Percentiles rank a stretch among this genome's conserved stretches.
These are phyloP conservation scores for Drosophila fungiperda DNA, from an alignment of 2,888 invertebrate species.

Conservation along the genomic window DNA sequence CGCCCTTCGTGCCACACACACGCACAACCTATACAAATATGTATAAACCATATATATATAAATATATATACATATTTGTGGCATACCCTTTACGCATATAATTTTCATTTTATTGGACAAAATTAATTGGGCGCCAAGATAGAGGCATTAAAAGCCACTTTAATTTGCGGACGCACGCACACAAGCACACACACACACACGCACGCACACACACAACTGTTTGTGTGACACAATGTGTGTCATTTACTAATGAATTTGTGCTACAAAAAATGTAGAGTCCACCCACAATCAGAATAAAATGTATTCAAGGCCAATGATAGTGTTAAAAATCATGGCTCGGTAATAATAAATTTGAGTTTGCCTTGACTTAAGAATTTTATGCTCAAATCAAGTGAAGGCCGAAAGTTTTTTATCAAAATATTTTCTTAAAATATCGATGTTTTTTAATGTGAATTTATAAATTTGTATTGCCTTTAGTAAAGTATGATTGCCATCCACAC, in stretches of 20 bases:
- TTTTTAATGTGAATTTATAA: neutral
- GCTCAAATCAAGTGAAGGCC: neutral
- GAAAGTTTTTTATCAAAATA: no score
- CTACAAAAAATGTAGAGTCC: slow-evolving; percentile 38
- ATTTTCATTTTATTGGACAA: slow-evolving; percentile 77
- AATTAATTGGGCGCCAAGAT: slow-evolving; percentile 79
- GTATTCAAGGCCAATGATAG: neutral
- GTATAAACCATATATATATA: neutral
- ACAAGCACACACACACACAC: slow-evolving; percentile 37
- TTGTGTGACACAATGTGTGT: slow-evolving; percentile 14
- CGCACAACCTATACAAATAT: neutral
- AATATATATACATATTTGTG: slow-evolving; percentile 17
- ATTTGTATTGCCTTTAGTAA: neutral
- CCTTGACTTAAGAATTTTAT: neutral
- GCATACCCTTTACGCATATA: slow-evolving; percentile 67
- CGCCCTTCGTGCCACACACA: slow-evolving; percentile 67
- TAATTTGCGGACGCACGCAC: slow-evolving; percentile 59
- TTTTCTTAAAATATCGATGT: neutral
- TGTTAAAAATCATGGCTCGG: neutral
- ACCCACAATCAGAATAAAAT: slow-evolving; percentile 36
- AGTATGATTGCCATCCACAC: neutral
- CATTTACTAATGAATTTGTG: slow-evolving; percentile 69
- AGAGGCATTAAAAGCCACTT: slow-evolving; percentile 78
- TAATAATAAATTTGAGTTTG: neutral
- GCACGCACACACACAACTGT: slow-evolving; percentile 16